A percentile compares a stretch with the other conserved stretches of the same genome.
Conservation (phyloP, 2,888 invertebrate genomes). For the Diarsia dahlii region DNA sequence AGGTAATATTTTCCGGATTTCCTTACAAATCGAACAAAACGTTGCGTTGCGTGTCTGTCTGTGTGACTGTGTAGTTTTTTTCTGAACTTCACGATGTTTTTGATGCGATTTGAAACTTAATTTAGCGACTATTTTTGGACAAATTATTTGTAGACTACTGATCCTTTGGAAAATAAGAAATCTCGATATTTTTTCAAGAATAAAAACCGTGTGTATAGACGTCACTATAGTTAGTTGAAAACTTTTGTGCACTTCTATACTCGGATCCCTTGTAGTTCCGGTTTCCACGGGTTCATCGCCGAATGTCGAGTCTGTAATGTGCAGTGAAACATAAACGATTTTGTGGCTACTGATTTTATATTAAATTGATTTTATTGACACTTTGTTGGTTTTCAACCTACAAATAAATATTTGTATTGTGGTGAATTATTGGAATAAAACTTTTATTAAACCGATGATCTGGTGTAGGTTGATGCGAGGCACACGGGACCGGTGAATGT, state of each 20-base stretch:
- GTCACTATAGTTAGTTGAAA: slow-evolving; percentile 6
- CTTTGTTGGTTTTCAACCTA: not conserved
- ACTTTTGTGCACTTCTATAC: slow-evolving; percentile 53
- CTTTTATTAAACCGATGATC: too few relatives aligned
- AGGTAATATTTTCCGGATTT: not conserved
- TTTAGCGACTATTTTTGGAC: not conserved
- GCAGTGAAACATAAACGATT: slow-evolving; percentile 15
- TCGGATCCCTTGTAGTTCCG: slow-evolving; percentile 49
- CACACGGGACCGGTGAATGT: too few relatives aligned
- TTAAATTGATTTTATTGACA: not conserved
- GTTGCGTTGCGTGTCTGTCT: not conserved
- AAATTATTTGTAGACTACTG: not conserved
- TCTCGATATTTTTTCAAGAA: not conserved
- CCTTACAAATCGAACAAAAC: not conserved
- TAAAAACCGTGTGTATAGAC: not conserved
- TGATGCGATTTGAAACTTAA: not conserved
- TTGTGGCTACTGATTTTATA: slow-evolving; percentile 6
- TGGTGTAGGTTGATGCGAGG: too few relatives aligned
- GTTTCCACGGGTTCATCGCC: slow-evolving; percentile 39
- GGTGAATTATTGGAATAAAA: not conserved
- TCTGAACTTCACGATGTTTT: not conserved
- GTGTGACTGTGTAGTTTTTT: not conserved
- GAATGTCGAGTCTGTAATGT: slow-evolving; percentile 30
- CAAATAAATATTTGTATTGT: not conserved
- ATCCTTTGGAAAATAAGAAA: not conserved